These are phyloP conservation scores for Denticeps clupeoides DNA, from an alignment of 2,797 vertebrate species.

Conservation along the genomic window DNA sequence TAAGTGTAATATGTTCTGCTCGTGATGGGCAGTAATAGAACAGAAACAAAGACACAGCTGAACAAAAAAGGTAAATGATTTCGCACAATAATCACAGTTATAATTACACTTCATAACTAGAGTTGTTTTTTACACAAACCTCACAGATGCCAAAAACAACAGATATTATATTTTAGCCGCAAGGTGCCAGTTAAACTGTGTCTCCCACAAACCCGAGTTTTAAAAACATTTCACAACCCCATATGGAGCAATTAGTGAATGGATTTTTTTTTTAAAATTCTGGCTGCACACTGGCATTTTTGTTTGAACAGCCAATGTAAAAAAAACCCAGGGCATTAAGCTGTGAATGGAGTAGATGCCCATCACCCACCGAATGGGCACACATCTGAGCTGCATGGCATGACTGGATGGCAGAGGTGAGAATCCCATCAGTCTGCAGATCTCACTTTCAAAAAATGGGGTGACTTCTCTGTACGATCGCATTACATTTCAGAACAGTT, in stretches of 20 bases:
- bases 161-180: constrained; percentile 10
- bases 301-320: no score
- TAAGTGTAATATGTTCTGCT: background rate
- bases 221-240: background rate
- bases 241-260: background rate
- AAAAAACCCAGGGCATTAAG: constrained; percentile 5
- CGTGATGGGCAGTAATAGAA: background rate
- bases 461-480: no score
- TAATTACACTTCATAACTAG: constrained; percentile 16
- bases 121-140: no score
- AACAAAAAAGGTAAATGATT: no score
- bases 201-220: background rate
- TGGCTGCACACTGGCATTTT: no score
- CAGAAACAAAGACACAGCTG: background rate
- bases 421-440: constrained; percentile 1
- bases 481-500: no score
- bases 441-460: constrained; percentile 14
- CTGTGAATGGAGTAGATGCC: no score
- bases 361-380: no score
- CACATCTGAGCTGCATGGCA: background rate
- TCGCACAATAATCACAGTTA: constrained; percentile 9
- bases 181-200: constrained; percentile 18
- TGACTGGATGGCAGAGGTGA: constrained; percentile 6
- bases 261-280: background rate
- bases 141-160: constrained; percentile 3